Conservation (phyloP, 2,797 vertebrate genomes). For the Uromys caudimaculatus region DNA sequence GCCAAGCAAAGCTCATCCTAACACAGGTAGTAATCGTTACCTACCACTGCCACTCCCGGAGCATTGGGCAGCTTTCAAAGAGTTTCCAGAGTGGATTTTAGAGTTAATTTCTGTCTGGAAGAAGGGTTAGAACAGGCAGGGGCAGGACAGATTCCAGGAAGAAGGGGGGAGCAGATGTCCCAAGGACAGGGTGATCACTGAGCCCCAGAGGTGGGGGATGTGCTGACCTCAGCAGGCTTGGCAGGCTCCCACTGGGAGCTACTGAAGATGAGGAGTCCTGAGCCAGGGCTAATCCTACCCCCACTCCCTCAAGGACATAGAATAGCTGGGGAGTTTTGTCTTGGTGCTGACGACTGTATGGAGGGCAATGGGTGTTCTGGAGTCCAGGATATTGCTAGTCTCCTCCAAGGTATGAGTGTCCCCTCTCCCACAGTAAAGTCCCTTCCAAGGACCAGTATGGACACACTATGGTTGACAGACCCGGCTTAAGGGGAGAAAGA, state of each 20-base stretch:
- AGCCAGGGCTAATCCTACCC: neutral
- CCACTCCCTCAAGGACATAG: neutral
- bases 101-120: neutral
- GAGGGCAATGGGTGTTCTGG: neutral
- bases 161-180: neutral
- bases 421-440: neutral
- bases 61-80: neutral
- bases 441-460: accelerated
- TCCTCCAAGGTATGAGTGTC: accelerated
- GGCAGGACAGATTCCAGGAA: neutral
- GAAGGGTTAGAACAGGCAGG: neutral
- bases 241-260: too few relatives aligned
- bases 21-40: neutral
- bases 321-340: neutral
- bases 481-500: neutral
- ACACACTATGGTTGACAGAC: neutral
- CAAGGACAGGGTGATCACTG: neutral
- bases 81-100: neutral
- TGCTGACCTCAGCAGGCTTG: too few relatives aligned
- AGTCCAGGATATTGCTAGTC: neutral
- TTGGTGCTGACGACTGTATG: neutral
- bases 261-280: neutral
- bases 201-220: accelerated
- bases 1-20: neutral
- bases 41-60: neutral